phyloP scores from a whole-genome alignment of 2,888 invertebrate species.

The Callyntrura sp. region DNA sequence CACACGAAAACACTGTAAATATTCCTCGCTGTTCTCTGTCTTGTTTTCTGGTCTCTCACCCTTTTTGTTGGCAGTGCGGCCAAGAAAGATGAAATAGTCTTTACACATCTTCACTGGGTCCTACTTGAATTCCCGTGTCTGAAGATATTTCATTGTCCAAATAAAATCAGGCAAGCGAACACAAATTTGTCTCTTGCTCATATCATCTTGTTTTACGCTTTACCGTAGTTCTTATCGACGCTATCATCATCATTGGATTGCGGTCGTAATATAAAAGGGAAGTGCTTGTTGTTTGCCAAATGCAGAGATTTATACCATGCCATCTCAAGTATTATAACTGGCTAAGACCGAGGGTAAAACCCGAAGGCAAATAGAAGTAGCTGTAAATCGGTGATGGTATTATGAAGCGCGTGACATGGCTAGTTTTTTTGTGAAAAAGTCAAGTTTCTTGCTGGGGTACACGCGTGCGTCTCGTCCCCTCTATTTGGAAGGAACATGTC shows the following conservation, averaged over 20 bases:
- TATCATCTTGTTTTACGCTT: neutral
- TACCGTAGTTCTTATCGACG: neutral
- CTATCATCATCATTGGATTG: conserved; percentile 1
- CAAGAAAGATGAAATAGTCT: conserved; percentile 34
- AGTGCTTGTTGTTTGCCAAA: conserved; percentile 22
- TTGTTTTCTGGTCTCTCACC: conserved; percentile 48
- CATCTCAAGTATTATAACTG: neutral
- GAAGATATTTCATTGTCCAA: conserved; percentile 9
- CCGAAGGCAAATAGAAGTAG: too few relatives aligned
- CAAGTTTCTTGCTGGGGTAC: too few relatives aligned
- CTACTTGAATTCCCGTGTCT: neutral
- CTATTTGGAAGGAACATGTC: neutral
- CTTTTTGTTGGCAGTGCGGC: conserved; percentile 24
- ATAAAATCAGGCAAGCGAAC: conserved; percentile 57
- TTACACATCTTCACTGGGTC: neutral
- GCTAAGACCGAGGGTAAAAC: neutral
- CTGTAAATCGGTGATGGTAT: too few relatives aligned
- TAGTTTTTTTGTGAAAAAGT: too few relatives aligned
- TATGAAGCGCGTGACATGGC: too few relatives aligned
- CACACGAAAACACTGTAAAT: neutral
- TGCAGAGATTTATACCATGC: neutral
- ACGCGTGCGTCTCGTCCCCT: neutral
- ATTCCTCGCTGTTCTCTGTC: conserved; percentile 1
- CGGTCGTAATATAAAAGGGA: conserved; percentile 25
- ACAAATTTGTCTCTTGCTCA: conserved; percentile 61